A percentile compares a stretch with the other conserved stretches of the same genome.
These are phyloP conservation scores for Lepeophtheirus nordmannii DNA, from an alignment of 2,888 invertebrate species.

Conservation along the genomic window DNA sequence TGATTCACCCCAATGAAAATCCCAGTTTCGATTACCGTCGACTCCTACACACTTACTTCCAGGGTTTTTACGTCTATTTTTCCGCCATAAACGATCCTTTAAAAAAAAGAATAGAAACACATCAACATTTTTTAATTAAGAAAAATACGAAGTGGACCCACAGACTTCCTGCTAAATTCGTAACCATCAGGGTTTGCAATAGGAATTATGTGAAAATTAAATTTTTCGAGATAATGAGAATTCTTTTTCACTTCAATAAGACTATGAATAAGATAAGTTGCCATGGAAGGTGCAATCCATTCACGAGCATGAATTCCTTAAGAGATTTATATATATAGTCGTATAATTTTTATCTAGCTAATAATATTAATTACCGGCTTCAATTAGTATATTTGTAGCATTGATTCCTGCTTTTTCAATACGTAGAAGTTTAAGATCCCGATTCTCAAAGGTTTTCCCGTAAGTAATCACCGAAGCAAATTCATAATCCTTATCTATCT, in stretches of 20 bases:
- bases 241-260: slow-evolving; percentile 39
- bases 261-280: slow-evolving; percentile 52
- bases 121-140: neutral
- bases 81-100: slow-evolving; percentile 49
- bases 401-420: slow-evolving; percentile 31
- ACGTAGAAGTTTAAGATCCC: slow-evolving; percentile 33
- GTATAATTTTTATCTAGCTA: neutral
- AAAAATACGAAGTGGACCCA: neutral
- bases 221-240: slow-evolving; percentile 46
- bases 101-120: no score
- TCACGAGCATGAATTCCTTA: slow-evolving; percentile 40
- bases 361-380: slow-evolving; percentile 25
- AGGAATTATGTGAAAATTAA: slow-evolving; percentile 56
- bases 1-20: slow-evolving; percentile 44
- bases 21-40: slow-evolving; percentile 62
- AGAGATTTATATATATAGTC: neutral
- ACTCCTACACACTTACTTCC: slow-evolving; percentile 47
- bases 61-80: slow-evolving; percentile 45
- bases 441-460: slow-evolving; percentile 31
- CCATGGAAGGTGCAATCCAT: slow-evolving; percentile 56
- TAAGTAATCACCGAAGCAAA: slow-evolving; percentile 29
- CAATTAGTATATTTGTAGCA: slow-evolving; percentile 26
- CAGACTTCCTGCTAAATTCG: slow-evolving; percentile 41
- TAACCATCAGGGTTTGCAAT: slow-evolving; percentile 72
- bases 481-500: slow-evolving; percentile 22